Evolutionary conservation across 2,888 invertebrate species (phyloP).

Genomic region (Cephus rjabovi): DNA sequence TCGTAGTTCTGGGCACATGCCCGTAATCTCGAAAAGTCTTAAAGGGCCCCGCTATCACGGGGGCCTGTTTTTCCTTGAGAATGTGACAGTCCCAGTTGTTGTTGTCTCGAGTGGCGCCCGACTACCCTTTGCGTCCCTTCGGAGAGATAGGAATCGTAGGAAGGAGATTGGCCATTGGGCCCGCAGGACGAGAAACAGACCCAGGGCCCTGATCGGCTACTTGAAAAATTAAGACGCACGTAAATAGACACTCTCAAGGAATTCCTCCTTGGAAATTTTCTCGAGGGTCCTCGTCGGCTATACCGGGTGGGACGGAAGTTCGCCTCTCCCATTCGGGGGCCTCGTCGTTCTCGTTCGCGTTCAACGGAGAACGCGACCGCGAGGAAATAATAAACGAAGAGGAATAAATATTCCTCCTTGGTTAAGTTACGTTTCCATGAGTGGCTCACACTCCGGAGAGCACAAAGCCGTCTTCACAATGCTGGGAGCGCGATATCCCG

Average conservation of each 20-base stretch:
- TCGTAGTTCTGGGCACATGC: neutral
- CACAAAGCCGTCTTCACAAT: conserved; percentile 56
- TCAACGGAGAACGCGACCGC: no score
- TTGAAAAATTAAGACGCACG: conserved; percentile 8
- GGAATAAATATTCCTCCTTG: no score
- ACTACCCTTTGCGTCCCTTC: conserved; percentile 24
- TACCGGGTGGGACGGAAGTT: no score
- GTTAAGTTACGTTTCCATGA: no score
- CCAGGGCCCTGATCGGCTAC: conserved; percentile 13
- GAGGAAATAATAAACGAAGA: no score
- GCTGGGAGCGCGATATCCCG: conserved; percentile 58
- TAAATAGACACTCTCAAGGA: neutral
- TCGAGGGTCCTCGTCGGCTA: no score
- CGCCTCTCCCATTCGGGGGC: no score
- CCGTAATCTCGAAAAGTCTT: conserved; percentile 14
- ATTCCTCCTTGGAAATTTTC: no score
- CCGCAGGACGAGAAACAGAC: conserved; percentile 21
- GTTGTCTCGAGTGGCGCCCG: conserved; percentile 48
- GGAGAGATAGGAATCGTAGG: conserved; percentile 11
- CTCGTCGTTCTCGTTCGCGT: no score
- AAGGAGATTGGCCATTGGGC: neutral
- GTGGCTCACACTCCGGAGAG: conserved; percentile 30
- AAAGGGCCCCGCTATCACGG: conserved; percentile 35
- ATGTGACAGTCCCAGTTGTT: conserved; percentile 41
- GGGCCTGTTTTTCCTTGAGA: conserved; percentile 35